Evolutionary conservation across 2,113 vertebrate species (phyloP).

Genomic region (Aphyosemion australe): DNA sequence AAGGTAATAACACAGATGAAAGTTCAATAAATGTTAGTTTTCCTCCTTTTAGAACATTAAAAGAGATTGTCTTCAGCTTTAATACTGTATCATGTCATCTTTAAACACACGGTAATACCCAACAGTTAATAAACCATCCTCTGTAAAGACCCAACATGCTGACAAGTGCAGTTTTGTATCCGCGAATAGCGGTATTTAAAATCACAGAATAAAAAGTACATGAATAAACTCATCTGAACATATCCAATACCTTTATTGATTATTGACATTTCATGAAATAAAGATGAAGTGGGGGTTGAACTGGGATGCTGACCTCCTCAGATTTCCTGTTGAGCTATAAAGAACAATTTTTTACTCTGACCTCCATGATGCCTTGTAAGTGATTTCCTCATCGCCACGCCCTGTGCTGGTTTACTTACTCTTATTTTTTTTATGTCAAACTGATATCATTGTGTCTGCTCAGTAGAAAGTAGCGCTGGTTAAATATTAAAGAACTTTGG

Average conservation of each 20-base stretch:
- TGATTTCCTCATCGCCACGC: not conserved
- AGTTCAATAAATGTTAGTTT: too few species aligned
- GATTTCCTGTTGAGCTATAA: conserved; percentile 23
- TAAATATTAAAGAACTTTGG: conserved; percentile 84
- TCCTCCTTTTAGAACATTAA: too few species aligned
- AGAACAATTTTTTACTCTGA: not conserved
- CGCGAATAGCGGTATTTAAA: too few species aligned
- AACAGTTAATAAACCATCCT: too few species aligned
- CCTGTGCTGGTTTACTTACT: not conserved
- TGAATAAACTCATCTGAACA: too few species aligned
- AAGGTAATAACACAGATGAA: too few species aligned
- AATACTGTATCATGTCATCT: too few species aligned
- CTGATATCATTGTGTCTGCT: conserved; percentile 16
- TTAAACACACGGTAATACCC: too few species aligned
- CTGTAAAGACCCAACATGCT: too few species aligned
- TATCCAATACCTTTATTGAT: conserved; percentile 31
- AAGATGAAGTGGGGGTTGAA: conserved; percentile 27
- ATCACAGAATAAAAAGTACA: too few species aligned
- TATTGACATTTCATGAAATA: conserved; percentile 20
- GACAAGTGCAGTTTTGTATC: too few species aligned
- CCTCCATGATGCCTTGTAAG: not conserved
- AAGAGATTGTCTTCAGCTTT: too few species aligned
- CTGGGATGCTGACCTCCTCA: conserved; percentile 34
- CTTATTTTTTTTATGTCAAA: conserved; percentile 2
- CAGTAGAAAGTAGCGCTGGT: conserved; percentile 57